Conservation (phyloP, 2,888 invertebrate genomes). For the Acanthosoma haemorrhoidale region DNA sequence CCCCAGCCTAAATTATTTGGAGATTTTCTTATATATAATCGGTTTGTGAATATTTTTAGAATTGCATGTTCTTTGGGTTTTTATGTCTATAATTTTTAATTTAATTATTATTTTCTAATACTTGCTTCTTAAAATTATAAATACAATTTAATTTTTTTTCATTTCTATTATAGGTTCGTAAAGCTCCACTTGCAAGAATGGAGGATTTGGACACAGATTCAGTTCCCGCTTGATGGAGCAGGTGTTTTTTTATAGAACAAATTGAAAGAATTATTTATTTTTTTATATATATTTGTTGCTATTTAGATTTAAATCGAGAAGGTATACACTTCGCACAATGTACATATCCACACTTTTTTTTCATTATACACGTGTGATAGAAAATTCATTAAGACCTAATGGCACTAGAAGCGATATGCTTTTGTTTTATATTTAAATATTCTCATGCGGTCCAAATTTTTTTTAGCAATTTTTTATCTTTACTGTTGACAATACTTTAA, state of each 20-base stretch:
- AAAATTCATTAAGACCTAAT: neutral
- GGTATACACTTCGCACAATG: constrained; percentile 17
- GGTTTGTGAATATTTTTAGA: too few species aligned
- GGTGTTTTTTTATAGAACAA: constrained; percentile 1
- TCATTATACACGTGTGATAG: constrained; percentile 15
- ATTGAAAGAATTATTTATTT: constrained; percentile 29
- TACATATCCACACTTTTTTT: constrained; percentile 26
- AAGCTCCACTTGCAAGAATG: constrained; percentile 42
- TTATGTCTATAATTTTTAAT: too few species aligned
- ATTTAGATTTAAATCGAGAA: constrained; percentile 19
- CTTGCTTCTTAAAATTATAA: neutral
- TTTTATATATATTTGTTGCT: constrained; percentile 30
- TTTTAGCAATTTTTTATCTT: neutral
- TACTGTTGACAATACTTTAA: constrained; percentile 7
- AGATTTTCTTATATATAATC: too few species aligned
- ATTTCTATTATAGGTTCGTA: constrained; percentile 40
- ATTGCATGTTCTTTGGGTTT: too few species aligned
- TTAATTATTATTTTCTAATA: too few species aligned
- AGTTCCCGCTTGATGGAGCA: constrained; percentile 13
- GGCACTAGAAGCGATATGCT: constrained; percentile 10
- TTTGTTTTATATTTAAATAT: constrained; percentile 12
- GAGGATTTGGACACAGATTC: constrained; percentile 40
- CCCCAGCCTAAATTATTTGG: too few species aligned
- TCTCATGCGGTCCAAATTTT: constrained; percentile 18
- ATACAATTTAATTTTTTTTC: neutral